These are phyloP conservation scores for Coregonus sp. DNA, from an alignment of 2,797 vertebrate genomes.

Conservation along the genomic window DNA sequence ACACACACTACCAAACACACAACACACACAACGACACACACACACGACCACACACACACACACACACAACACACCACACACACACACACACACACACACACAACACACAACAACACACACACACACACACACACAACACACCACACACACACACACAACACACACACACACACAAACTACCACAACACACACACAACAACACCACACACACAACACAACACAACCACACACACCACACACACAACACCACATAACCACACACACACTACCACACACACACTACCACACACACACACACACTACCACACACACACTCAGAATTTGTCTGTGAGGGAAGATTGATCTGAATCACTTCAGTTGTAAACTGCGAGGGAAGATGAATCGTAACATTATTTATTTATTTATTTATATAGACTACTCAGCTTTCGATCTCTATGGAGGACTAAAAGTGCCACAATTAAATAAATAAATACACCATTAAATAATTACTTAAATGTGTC, in stretches of 20 bases:
- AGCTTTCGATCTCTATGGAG: neutral
- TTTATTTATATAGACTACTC: constrained; percentile 42
- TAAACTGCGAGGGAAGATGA: neutral
- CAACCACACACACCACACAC: constrained; percentile 12
- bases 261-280: constrained; percentile 28
- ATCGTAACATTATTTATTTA: constrained; percentile 34
- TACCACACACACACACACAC: neutral
- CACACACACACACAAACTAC: neutral
- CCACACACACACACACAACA: constrained; percentile 22
- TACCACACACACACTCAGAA: neutral
- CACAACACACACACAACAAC: constrained; percentile 23
- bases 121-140: neutral
- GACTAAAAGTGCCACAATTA: too few species aligned
- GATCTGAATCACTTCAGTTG: neutral
- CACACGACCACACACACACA: constrained; percentile 18
- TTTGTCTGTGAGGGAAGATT: constrained; percentile 34
- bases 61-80: constrained; percentile 1
- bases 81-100: constrained; percentile 17
- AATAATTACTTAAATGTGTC: too few species aligned
- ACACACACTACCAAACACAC: constrained; percentile 14
- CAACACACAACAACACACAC: constrained; percentile 13
- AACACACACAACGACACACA: neutral
- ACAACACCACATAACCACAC: constrained; percentile 19
- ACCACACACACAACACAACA: too few species aligned
- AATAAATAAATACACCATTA: too few species aligned